phyloP scores from a whole-genome alignment of 2,888 invertebrate species.

The Acholoe squamosa region DNA sequence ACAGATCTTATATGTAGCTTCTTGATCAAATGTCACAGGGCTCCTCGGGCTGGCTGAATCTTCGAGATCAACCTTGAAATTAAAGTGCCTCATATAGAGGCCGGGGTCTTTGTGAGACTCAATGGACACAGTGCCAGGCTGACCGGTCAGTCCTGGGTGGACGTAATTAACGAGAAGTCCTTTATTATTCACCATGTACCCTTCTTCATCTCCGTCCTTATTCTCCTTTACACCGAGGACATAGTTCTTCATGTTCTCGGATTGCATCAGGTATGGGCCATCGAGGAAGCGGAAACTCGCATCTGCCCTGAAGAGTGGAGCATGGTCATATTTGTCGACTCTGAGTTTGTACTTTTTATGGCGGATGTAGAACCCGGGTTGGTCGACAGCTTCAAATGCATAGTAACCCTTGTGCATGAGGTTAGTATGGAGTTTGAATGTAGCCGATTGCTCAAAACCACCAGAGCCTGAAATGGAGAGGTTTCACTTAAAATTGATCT shows the following conservation, averaged over 20 bases:
- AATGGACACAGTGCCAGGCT: background rate
- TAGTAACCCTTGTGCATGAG: background rate
- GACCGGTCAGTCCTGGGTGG: background rate
- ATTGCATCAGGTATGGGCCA: conserved; percentile 27
- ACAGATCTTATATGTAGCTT: background rate
- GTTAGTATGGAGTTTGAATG: background rate
- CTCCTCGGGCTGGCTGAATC: background rate
- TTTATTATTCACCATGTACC: background rate
- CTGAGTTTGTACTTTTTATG: background rate
- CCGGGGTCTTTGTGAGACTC: background rate
- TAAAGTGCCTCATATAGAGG: background rate
- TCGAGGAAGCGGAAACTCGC: background rate
- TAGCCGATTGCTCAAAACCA: background rate
- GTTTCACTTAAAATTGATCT: too few species aligned
- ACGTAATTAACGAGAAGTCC: background rate
- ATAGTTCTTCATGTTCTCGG: conserved; percentile 12
- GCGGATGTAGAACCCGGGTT: conserved; percentile 33
- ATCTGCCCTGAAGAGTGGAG: background rate
- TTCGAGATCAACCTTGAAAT: background rate
- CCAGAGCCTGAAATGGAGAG: too few species aligned
- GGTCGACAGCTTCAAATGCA: conserved; percentile 14
- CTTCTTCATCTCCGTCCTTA: background rate
- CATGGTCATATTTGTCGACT: background rate
- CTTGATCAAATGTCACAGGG: background rate
- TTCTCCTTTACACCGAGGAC: background rate